Evolutionary conservation across 2,888 invertebrate genomes (phyloP), one percentile per base, ranked within the genome.

Genomic region (Malacosoma neustria): DNA sequence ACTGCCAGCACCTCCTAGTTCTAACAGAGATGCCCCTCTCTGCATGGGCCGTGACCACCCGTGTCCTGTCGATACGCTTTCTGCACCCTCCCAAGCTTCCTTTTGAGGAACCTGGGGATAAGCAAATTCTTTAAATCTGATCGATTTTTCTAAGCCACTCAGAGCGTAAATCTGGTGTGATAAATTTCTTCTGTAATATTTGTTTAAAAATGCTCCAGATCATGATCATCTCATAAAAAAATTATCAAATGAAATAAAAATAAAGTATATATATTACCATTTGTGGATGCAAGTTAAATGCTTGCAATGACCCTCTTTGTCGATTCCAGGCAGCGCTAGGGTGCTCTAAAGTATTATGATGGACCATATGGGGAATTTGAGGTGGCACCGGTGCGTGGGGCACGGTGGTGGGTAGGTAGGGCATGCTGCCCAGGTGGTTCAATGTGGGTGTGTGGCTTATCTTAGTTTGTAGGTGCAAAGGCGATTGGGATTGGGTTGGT

Each of bases 1-100:
- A 13, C 48, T 53, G 6, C 57, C 47, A 11, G 46, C 64, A 3
- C 70, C 74, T 5, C 77, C 67, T 5, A 84, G 57, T 43, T 82
- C 82, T 39, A 81, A 58, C 4, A 81, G 80, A 0, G 84, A 84
- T 1, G 77, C 73, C 5, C 85, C 84, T 29, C 80, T 69, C 5
- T 84, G 70, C 43, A 84, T 40, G 3, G 76, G 76, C 1, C 81
- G 70, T 11, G 61, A 60, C 84, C 84, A 82, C 22, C 43, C 55
- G 42, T 67, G 73, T 3, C 48, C 45, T 5, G 48, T 38, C 4
- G 46, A 39, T 35, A 58, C 41, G 35, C 53, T 59, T 2, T 74
- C 71, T 7, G 66, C 47, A 7, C 49, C 58, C 6, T 80, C 74
- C 81, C 85, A 84, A 3, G 62, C 34, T 14, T 77, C 79, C 4